phyloP scores from a whole-genome alignment of 2,797 vertebrate genomes.

The Gephyroberyx darwinii region DNA sequence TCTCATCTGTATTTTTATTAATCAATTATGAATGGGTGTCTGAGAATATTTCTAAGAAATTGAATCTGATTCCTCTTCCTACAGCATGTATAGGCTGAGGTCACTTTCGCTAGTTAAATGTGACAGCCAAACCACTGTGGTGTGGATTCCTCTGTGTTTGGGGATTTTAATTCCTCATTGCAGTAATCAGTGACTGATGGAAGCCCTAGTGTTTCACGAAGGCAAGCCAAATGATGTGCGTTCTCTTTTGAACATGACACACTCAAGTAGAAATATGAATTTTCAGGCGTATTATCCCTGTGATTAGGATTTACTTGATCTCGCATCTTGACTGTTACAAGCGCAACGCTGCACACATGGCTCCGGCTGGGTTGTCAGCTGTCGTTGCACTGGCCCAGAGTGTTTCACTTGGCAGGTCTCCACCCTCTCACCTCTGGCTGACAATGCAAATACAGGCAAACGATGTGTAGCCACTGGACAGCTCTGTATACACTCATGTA shows the following conservation, averaged over 20 bases:
- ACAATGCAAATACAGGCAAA: constrained; percentile 83
- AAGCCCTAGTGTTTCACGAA: constrained; percentile 77
- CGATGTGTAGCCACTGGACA: constrained; percentile 74
- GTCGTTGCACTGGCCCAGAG: constrained; percentile 73
- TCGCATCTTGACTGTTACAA: constrained; percentile 76
- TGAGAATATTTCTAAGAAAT: constrained; percentile 71
- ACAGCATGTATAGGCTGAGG: constrained; percentile 69
- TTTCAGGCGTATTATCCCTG: constrained; percentile 74
- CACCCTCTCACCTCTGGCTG: constrained; percentile 78
- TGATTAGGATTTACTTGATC: constrained; percentile 79
- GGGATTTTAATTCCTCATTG: constrained; percentile 82
- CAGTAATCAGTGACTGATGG: constrained; percentile 81
- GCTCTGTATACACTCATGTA: constrained; percentile 60
- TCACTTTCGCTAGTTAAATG: constrained; percentile 78
- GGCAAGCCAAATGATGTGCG: constrained; percentile 76
- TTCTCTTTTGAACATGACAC: constrained; percentile 80
- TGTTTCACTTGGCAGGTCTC: constrained; percentile 77
- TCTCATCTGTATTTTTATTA: constrained; percentile 68
- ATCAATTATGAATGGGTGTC: constrained; percentile 71
- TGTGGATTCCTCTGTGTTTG: constrained; percentile 79
- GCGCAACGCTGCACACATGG: constrained; percentile 60
- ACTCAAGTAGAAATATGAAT: constrained; percentile 78
- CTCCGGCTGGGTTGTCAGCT: constrained; percentile 75
- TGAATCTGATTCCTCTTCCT: constrained; percentile 72
- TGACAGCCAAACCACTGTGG: constrained; percentile 77